These are phyloP conservation scores for Ennomos quercinarius DNA, from an alignment of 2,888 invertebrate genomes.

Conservation along the genomic window DNA sequence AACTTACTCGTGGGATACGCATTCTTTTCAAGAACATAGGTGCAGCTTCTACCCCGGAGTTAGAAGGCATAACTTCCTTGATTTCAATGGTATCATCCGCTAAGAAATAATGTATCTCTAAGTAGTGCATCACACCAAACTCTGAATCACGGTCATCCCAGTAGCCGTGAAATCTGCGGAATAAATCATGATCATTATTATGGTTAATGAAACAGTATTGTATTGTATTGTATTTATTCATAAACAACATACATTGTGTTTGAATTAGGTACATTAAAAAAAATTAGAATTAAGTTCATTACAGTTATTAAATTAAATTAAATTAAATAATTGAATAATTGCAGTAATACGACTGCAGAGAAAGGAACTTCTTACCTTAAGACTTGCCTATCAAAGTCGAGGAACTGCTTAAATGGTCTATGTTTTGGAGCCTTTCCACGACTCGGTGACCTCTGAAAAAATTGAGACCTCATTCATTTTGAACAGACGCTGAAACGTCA, in stretches of 20 bases:
- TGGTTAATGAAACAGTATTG: too few species aligned
- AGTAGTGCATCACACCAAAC: conserved; percentile 90
- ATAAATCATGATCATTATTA: neutral
- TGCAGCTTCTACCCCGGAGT: conserved; percentile 89
- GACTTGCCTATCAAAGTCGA: conserved; percentile 91
- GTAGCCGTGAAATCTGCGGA: conserved; percentile 90
- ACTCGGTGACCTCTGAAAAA: conserved; percentile 60
- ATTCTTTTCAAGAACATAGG: conserved; percentile 90
- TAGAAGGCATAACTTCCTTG: conserved; percentile 88
- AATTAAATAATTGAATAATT: too few species aligned
- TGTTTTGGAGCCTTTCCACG: conserved; percentile 72
- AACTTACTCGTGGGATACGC: conserved; percentile 91
- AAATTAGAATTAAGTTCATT: too few species aligned
- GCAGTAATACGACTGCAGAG: too few species aligned
- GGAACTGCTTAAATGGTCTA: conserved; percentile 91
- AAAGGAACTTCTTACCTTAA: conserved; percentile 60
- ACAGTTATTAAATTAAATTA: too few species aligned
- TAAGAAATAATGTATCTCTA: conserved; percentile 94
- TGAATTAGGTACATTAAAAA: too few species aligned
- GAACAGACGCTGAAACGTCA: too few species aligned
- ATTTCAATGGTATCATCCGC: conserved; percentile 96
- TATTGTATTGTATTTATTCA: too few species aligned
- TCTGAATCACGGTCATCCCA: conserved; percentile 94
- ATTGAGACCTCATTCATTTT: neutral
- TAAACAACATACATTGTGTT: too few species aligned